phyloP scores from a whole-genome alignment of 2,888 invertebrate genomes.

The Psococerastis gibbosa region DNA sequence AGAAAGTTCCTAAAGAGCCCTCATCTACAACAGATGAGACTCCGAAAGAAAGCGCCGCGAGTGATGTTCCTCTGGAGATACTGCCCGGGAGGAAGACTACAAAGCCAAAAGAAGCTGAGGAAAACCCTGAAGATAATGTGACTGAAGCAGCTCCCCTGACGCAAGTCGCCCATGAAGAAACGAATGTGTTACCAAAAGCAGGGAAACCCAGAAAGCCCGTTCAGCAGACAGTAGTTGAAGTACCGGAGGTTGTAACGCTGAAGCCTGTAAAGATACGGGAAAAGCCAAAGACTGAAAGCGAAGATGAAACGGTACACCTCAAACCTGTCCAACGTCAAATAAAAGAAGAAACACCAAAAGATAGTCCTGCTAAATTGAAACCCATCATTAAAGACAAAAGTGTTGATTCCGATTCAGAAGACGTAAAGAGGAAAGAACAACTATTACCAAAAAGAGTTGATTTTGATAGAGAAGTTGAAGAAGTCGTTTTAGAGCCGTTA shows the following conservation, averaged over 20 bases:
- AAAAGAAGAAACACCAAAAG: slow-evolving; percentile 25
- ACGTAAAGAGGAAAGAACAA: slow-evolving; percentile 31
- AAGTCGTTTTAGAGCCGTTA: background rate
- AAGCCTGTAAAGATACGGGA: slow-evolving; percentile 9
- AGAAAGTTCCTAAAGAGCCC: background rate
- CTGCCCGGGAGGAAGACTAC: slow-evolving; percentile 14
- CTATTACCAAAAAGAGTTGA: slow-evolving; percentile 30
- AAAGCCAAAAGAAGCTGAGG: slow-evolving; percentile 25
- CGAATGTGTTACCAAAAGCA: slow-evolving; percentile 20
- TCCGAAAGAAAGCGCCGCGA: background rate
- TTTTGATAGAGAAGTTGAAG: slow-evolving; percentile 8
- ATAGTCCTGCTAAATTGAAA: slow-evolving; percentile 20
- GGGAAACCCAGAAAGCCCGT: slow-evolving; percentile 28
- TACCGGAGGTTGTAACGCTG: slow-evolving; percentile 18
- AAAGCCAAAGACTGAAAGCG: background rate
- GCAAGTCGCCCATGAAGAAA: background rate
- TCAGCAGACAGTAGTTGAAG: slow-evolving; percentile 21
- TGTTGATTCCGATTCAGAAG: slow-evolving; percentile 17
- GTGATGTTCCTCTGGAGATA: slow-evolving; percentile 6
- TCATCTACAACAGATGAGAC: slow-evolving; percentile 3
- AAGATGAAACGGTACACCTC: slow-evolving; percentile 6
- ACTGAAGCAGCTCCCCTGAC: background rate
- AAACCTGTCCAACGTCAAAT: slow-evolving; percentile 21
- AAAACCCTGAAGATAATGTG: slow-evolving; percentile 21
- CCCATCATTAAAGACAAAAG: slow-evolving; percentile 30